Percentiles rank a stretch among this genome's conserved stretches.
Conservation (phyloP, 2,113 vertebrate species). For the Oncorhynchus gorbuscha region DNA sequence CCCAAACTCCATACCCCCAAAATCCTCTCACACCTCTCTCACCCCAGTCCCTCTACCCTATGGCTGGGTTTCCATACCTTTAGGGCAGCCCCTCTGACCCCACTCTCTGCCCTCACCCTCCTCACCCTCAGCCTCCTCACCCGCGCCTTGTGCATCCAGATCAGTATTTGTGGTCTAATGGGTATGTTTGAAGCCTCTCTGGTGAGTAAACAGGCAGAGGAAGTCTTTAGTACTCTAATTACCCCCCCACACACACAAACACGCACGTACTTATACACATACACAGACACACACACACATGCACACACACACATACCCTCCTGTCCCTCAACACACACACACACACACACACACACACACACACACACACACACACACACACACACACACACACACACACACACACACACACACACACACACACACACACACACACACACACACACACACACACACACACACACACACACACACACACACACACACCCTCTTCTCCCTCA, state of each 20-base stretch:
- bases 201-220: constrained; percentile 92
- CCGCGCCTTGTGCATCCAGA: constrained; percentile 74
- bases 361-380: constrained; percentile 21
- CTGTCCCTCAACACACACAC: too few species aligned
- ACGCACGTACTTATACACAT: too few species aligned
- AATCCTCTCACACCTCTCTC: too few species aligned
- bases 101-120: neutral
- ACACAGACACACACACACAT: too few species aligned
- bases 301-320: too few species aligned
- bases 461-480: neutral
- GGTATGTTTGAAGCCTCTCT: constrained; percentile 94
- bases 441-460: constrained; percentile 13
- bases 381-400: constrained; percentile 9
- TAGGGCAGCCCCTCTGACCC: too few species aligned
- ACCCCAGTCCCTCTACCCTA: too few species aligned
- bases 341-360: neutral
- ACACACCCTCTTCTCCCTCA: neutral
- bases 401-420: too few species aligned
- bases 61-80: too few species aligned
- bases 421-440: neutral
- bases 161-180: constrained; percentile 97
- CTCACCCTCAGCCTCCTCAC: neutral
- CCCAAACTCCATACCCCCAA: too few species aligned
- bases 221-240: constrained; percentile 90
- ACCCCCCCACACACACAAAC: too few species aligned